Evolutionary conservation across 2,888 invertebrate genomes (phyloP).

Genomic region (Calameuta idolon): DNA sequence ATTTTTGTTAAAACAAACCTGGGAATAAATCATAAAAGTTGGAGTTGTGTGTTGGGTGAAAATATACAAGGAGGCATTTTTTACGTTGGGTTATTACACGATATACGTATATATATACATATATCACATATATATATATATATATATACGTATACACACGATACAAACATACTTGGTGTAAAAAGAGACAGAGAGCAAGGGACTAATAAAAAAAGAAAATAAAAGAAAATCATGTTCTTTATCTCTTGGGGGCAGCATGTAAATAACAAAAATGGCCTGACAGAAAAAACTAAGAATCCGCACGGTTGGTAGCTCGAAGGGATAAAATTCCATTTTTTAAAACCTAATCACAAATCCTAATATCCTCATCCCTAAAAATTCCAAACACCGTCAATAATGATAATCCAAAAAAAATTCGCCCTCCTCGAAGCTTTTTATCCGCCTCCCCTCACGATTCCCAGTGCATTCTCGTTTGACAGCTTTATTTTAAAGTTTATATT

Average conservation of each 20-base stretch:
- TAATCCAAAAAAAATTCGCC: too few species aligned
- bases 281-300: conserved; percentile 42
- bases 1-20: not conserved
- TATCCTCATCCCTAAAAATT: too few species aligned
- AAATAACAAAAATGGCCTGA: conserved; percentile 58
- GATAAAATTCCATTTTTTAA: too few species aligned
- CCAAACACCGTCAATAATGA: too few species aligned
- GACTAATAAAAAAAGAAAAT: conserved; percentile 43
- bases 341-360: too few species aligned
- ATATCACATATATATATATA: conserved; percentile 24
- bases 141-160: too few species aligned
- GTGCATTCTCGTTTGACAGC: too few species aligned
- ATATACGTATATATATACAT: too few species aligned
- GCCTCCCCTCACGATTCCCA: too few species aligned
- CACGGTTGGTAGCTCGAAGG: conserved; percentile 18
- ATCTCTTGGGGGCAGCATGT: conserved; percentile 62
- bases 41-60: conserved; percentile 41
- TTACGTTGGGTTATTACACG: conserved; percentile 52
- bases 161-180: conserved; percentile 41
- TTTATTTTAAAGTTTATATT: too few species aligned
- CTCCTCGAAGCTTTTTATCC: too few species aligned
- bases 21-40: too few species aligned
- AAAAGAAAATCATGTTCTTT: conserved; percentile 11
- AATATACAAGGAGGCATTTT: conserved; percentile 52
- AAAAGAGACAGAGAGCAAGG: conserved; percentile 29